These are phyloP conservation scores for Furcifer pardalis DNA, from an alignment of 2,797 vertebrate genomes.

Conservation along the genomic window DNA sequence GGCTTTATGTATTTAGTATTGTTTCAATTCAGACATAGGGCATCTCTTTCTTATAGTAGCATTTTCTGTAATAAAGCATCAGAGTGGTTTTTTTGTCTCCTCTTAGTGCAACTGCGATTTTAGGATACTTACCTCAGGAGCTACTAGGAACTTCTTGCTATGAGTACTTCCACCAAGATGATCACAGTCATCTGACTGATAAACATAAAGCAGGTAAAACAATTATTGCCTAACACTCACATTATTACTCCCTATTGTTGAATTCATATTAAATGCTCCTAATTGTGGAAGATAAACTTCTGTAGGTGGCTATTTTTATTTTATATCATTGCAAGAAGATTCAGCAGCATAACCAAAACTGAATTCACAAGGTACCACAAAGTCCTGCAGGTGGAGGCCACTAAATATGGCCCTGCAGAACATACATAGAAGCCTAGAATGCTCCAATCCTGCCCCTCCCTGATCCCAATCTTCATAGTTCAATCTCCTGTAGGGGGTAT, in stretches of 20 bases:
- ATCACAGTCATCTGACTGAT: constrained; percentile 88
- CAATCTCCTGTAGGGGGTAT: background rate
- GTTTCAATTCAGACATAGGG: background rate
- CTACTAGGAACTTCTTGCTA: constrained; percentile 95
- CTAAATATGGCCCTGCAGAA: background rate
- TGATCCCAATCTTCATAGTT: background rate
- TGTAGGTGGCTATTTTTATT: background rate
- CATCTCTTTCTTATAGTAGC: constrained; percentile 10
- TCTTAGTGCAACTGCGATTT: constrained; percentile 89
- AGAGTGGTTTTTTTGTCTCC: constrained; percentile 6
- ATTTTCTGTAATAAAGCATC: constrained; percentile 1
- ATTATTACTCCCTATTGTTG: background rate
- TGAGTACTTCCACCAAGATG: constrained; percentile 96
- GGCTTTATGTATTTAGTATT: background rate
- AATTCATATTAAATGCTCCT: constrained; percentile 8
- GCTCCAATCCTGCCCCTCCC: background rate
- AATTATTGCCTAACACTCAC: background rate
- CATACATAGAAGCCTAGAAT: background rate
- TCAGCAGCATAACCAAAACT: background rate
- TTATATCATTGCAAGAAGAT: background rate
- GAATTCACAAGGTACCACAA: background rate
- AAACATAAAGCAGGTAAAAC: constrained; percentile 89
- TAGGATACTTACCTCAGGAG: constrained; percentile 95
- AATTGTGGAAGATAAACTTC: background rate
- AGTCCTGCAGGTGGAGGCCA: background rate